Percentiles rank a stretch among this genome's conserved stretches.
Conservation (phyloP, 2,113 vertebrate species). For the Leucopsar rothschildi region DNA sequence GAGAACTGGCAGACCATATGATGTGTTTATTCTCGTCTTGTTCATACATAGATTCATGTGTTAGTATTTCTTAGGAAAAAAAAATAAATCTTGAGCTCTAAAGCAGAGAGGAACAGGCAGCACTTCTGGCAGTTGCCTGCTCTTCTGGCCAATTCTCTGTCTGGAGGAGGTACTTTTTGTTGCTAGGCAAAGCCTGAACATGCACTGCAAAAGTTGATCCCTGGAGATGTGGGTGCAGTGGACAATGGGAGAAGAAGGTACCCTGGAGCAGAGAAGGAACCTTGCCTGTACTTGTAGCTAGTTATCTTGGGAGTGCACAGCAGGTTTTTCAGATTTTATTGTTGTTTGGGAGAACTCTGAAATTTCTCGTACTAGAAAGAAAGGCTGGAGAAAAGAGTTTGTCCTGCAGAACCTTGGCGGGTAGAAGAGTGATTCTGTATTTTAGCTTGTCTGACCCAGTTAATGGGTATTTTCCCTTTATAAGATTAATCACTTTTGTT, state of each 20-base stretch:
- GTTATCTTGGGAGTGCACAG: not conserved
- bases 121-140: not conserved
- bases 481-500: not conserved
- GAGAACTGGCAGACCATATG: not conserved
- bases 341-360: not conserved
- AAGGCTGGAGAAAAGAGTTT: not conserved
- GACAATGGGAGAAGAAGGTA: not conserved
- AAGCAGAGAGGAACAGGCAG: not conserved
- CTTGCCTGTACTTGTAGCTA: not conserved
- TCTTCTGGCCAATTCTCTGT: not conserved
- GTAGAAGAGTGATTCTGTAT: not conserved
- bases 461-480: not conserved
- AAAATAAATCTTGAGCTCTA: not conserved
- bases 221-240: too few relatives aligned
- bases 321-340: not conserved
- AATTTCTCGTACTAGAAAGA: not conserved
- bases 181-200: not conserved
- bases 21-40: not conserved
- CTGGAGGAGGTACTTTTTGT: not conserved
- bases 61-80: not conserved
- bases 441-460: not conserved
- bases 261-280: not conserved
- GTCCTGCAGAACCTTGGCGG: not conserved
- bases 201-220: not conserved
- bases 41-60: not conserved